These are phyloP conservation scores for Chloroclysta siterata DNA, from an alignment of 2,888 invertebrate species.

Conservation along the genomic window DNA sequence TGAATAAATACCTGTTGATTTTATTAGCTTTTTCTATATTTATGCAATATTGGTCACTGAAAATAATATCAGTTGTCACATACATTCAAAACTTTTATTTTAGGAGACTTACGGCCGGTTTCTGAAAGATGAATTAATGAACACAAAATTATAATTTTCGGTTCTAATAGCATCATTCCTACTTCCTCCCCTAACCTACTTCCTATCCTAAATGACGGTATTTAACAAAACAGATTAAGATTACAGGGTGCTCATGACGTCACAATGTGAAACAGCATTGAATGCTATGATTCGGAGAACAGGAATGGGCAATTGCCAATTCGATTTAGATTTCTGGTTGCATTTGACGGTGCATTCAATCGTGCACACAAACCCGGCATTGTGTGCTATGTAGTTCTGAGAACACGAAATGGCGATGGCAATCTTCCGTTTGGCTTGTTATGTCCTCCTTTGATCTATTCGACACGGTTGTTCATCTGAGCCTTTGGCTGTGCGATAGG, in stretches of 20 bases:
- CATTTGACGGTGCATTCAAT: slow-evolving; percentile 15
- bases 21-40: too few relatives aligned
- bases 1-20: too few relatives aligned
- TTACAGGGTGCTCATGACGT: not conserved
- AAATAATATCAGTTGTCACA: too few relatives aligned
- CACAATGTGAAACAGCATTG: not conserved
- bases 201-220: too few relatives aligned
- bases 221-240: not conserved
- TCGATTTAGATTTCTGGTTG: slow-evolving; percentile 12
- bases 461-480: not conserved
- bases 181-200: too few relatives aligned
- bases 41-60: too few relatives aligned
- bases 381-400: slow-evolving; percentile 8
- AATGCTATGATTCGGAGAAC: not conserved
- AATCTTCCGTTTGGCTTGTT: slow-evolving; percentile 9
- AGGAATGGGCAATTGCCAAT: slow-evolving; percentile 9
- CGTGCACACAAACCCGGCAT: slow-evolving; percentile 16
- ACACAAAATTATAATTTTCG: too few relatives aligned
- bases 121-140: too few relatives aligned
- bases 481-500: not conserved
- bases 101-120: too few relatives aligned
- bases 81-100: too few relatives aligned
- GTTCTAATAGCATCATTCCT: too few relatives aligned
- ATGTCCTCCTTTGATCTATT: slow-evolving; percentile 11
- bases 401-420: slow-evolving; percentile 8